Percentiles rank a stretch among this genome's conserved stretches.
phyloP scores from a whole-genome alignment of 2,797 vertebrate genomes.

The Pseudotriccus pelzelni region DNA sequence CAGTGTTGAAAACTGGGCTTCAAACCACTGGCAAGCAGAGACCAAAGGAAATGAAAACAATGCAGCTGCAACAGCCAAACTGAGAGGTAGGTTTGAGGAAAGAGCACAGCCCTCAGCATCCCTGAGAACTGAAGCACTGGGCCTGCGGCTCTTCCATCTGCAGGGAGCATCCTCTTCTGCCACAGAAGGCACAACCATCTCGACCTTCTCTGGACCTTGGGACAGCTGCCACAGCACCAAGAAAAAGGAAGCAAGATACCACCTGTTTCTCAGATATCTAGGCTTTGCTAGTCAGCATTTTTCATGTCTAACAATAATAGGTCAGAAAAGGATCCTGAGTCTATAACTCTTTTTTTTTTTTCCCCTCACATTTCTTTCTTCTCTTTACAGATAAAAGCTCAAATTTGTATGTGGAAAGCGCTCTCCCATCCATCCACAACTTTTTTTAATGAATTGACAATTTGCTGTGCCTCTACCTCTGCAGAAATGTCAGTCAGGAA shows the following conservation, averaged over 20 bases:
- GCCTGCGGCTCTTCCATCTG: neutral
- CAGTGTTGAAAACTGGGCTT: neutral
- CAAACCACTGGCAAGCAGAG: neutral
- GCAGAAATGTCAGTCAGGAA: slow-evolving; percentile 31
- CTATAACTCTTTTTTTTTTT: neutral
- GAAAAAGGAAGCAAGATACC: neutral
- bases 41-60: neutral
- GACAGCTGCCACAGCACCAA: neutral
- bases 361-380: neutral
- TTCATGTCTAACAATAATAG: neutral
- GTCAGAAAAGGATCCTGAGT: neutral
- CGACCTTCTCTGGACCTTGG: neutral
- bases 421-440: neutral
- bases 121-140: neutral
- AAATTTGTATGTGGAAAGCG: neutral
- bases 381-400: neutral
- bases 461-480: neutral
- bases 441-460: neutral
- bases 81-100: rapidly evolving
- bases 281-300: neutral
- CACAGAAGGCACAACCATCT: neutral
- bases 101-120: no score
- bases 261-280: neutral
- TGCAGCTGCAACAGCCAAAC: neutral
- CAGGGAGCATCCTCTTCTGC: neutral